Base-by-base conservation (phyloP, 2,113 vertebrate species). In the Barbus barbus region DNA sequence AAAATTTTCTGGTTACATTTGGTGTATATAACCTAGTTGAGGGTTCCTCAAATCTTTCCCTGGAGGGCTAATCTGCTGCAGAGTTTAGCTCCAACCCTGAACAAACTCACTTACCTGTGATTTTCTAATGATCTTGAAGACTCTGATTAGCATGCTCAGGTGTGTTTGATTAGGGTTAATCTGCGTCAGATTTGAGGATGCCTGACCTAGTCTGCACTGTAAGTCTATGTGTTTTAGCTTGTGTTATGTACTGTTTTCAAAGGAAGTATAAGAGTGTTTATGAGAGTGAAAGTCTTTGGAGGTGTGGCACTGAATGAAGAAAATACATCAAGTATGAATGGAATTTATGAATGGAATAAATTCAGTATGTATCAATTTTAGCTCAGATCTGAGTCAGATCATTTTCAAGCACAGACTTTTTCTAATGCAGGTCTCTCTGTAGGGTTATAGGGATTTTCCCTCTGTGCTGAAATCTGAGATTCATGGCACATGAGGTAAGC, bases 401-500 rank as follows among this genome's bases (percentile, higher is more conserved):
- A 48, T 75, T 38, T 82, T 48, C 24, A 58, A 65, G 61, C 61
- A 77, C 41, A 86, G 9, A 41, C n/a, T 87, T 60, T n/a, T 65
- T 82, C 74, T n/a, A 58, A 88, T 83, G 87, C 83, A 75, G 72
- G 77, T 71, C 73, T 74, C 84, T 33, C 53, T 5, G 77, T 63
- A 56, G 72, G 71, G 67, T 85, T 69, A 63, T 72, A 56, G 91
- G 93, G 91, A 89, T 88, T 93, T 93, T 85, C 83, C 86, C 91
- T 91, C 83, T 78, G 51, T 86, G 74, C 84, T 85, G 84, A 83
- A 90, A 89, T 84, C 89, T 91, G 90, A 92, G 90, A 90, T 90
- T 83, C 48, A 86, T 86, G 87, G 90, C 89, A 87, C 77, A 91
- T 24, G 81, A 75, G 76, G 76, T 87, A 91, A 88, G 33, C 82